Evolutionary conservation across 23 tunicate genomes (phyloP).

Genomic region (Aplidium turbinatum): DNA sequence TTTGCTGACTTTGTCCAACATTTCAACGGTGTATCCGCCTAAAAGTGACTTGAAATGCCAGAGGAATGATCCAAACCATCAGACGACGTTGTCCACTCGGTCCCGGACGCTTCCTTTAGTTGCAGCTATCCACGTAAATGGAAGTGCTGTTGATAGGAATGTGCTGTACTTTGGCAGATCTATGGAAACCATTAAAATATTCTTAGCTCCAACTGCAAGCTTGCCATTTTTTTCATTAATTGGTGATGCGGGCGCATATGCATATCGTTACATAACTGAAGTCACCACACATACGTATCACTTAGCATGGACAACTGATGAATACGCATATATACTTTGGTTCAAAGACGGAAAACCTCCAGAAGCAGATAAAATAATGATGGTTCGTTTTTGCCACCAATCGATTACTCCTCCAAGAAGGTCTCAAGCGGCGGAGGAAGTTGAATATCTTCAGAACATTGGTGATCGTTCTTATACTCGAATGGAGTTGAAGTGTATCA

Average conservation of each 20-base stretch:
- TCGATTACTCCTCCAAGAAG: too few species aligned
- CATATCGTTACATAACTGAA: too few species aligned
- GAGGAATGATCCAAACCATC: neutral
- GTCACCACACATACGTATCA: neutral
- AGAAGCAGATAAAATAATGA: too few species aligned
- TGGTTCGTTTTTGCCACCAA: too few species aligned
- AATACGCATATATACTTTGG: conserved; percentile 20
- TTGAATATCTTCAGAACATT: too few species aligned
- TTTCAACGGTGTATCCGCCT: conserved; percentile 11
- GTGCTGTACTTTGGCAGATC: conserved; percentile 34
- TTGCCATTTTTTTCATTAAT: too few species aligned
- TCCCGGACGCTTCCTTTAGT: neutral
- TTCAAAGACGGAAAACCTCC: too few species aligned
- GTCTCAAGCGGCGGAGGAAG: too few species aligned
- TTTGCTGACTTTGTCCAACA: conserved; percentile 34
- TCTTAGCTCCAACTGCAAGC: conserved; percentile 3
- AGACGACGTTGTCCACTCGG: neutral
- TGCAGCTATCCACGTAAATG: conserved; percentile 1
- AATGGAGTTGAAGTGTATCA: too few species aligned
- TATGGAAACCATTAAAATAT: neutral
- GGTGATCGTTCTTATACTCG: too few species aligned
- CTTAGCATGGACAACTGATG: conserved; percentile 23
- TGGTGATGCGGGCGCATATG: too few species aligned
- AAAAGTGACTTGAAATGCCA: conserved; percentile 18
- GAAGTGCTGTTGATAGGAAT: neutral